Conservation (phyloP, 1,140 invertebrate genomes). For the Dufourea novaeangliae region DNA sequence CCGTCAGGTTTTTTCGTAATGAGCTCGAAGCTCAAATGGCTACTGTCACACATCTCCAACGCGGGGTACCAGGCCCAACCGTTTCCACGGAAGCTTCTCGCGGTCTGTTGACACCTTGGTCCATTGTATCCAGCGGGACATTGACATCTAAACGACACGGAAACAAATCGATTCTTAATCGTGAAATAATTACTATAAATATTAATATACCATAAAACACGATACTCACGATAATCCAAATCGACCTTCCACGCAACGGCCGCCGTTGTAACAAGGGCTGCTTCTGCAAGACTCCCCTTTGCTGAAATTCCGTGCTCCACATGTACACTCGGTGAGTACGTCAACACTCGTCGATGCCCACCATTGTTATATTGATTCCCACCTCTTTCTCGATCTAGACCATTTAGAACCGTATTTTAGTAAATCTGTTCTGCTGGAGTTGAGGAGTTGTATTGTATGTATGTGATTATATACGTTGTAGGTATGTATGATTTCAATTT, state of each 20-base stretch:
- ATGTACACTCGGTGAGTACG: constrained; percentile 94
- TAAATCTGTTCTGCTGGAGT: too few relatives aligned
- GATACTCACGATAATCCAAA: constrained; percentile 88
- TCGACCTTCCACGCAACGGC: constrained; percentile 94
- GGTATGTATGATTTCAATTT: too few relatives aligned
- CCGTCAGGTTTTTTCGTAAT: constrained; percentile 95
- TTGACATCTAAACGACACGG: constrained; percentile 85
- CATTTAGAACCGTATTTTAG: not conserved
- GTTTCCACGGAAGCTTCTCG: constrained; percentile 94
- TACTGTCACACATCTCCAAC: constrained; percentile 97
- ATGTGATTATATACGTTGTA: too few relatives aligned
- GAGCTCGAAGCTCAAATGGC: constrained; percentile 97
- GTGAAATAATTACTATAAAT: too few relatives aligned
- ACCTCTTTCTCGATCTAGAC: constrained; percentile 93
- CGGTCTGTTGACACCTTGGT: constrained; percentile 97
- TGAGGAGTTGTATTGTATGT: too few relatives aligned
- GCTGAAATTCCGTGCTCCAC: constrained; percentile 94
- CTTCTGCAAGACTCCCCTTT: constrained; percentile 94
- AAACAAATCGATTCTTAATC: not conserved
- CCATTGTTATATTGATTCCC: constrained; percentile 98
- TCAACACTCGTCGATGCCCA: constrained; percentile 98
- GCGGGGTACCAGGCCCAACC: constrained; percentile 98
- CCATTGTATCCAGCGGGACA: constrained; percentile 96
- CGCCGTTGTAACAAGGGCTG: constrained; percentile 96
- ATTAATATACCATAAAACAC: not conserved